Base-by-base conservation (phyloP, 53 echinoderm and acorn worm species). In the Arbacia lixula region DNA sequence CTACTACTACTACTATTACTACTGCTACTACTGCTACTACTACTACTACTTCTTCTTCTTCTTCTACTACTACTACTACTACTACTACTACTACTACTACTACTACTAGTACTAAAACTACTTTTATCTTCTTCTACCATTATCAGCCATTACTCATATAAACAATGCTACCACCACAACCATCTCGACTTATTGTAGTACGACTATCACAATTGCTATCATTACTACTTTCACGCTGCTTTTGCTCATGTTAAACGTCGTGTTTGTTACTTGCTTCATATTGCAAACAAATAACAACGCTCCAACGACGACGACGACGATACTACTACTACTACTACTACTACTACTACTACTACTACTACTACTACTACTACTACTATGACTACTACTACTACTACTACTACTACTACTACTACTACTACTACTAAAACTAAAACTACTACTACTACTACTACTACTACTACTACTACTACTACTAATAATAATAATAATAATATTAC, bases 331-430 rank as follows among this genome's bases (percentile, higher is more conserved):
- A 64, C 33, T 31, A 31, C n/a, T 64, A 57, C 22, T 57, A 57
- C 58, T 57, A 57, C 58, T 57, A 57, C 58, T 57, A 57, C 32
- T 64, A 64, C 64, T 64, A 64, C 64, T 64, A 64, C 64, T 10
- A 30, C 30, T 31, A 64, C 64, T 64, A 64, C 64, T 26, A 64
- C 64, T 31, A 30, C 64, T 31, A 64, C 29, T 64, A 64, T 32
- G 6, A 29, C 9, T 64, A 64, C 33, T 20, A 64, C 64, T 64
- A 64, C 28, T 64, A 29, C 64, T 64, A 64, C 64, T 64, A 64
- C 58, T 57, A 57, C 58, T 57, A 19, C 58, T 57, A n/a, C n/a
- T n/a, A n/a, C n/a, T n/a, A n/a, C n/a, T n/a, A n/a, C n/a, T n/a
- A n/a, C n/a, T n/a, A n/a, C 35, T 53, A 53, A 33, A 6, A 19